These are phyloP conservation scores for Dusona sp. DNA, from an alignment of 2,888 invertebrate species.

Conservation along the genomic window DNA sequence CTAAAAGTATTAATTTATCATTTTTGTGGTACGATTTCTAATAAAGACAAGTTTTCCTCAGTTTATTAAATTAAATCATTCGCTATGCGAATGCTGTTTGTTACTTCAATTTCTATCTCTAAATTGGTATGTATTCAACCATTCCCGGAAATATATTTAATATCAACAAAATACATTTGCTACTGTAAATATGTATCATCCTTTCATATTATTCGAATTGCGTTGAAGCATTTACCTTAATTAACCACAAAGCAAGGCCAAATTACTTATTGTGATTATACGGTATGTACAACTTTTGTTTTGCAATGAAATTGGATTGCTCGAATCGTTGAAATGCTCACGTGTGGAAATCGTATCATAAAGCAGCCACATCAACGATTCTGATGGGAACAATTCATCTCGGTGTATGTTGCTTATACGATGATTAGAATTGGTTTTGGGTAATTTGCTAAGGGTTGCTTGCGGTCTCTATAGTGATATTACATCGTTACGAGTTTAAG, in stretches of 20 bases:
- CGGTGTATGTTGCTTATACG: slow-evolving; percentile 1
- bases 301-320: slow-evolving; percentile 4
- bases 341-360: slow-evolving; percentile 5
- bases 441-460: slow-evolving; percentile 46
- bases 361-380: slow-evolving; percentile 16
- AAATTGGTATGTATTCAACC: background rate
- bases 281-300: background rate
- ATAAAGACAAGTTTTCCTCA: no score
- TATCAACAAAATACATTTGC: background rate
- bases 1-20: background rate
- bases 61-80: background rate
- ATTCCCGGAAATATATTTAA: background rate
- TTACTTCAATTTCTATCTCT: background rate
- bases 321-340: background rate
- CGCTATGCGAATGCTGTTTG: background rate
- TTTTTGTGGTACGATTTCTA: no score
- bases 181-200: background rate
- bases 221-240: background rate
- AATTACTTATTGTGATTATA: background rate
- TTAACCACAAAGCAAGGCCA: background rate
- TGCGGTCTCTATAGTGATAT: slow-evolving; percentile 42
- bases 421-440: slow-evolving; percentile 45
- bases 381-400: slow-evolving; percentile 26
- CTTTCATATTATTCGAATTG: background rate
- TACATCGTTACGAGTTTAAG: slow-evolving; percentile 48